Base-by-base conservation (phyloP, 2,888 invertebrate genomes). In the Herminia tarsipennalis region DNA sequence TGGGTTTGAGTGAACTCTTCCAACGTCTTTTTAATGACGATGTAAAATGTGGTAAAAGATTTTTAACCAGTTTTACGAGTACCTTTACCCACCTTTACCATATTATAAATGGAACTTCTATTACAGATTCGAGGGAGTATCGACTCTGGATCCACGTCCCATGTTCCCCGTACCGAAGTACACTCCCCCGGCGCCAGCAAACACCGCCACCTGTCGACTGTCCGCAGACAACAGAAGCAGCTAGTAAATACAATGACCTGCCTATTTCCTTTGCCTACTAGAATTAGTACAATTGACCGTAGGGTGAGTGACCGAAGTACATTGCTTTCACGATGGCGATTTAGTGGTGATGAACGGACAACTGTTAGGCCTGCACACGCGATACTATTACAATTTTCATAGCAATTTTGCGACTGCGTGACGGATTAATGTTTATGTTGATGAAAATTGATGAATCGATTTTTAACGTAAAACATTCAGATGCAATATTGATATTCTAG, bases 101-200 rank as follows among this genome's bases (percentile, higher is more conserved):
- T 9, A 1, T 9, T 1, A 12, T 9, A 10, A 33, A 16, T 27
- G 18, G 18, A n/a, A n/a, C n/a, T n/a, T n/a, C 5, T 32, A 3
- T 59, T 58, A 3, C 68, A 92, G 92, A 62, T 89, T 77, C 55
- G 91, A 92, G 27, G 75, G 71, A 2, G 92, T 92, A 2, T 88
- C 92, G 0, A 52, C 65, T 3, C 76, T 92, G 27, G 78, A 80
- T 55, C 70, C 91, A 8, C 82, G 83, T 10, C 83, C 91, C 1
- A 81, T 92, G 86, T 88, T 71, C 71, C 73, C 83, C 0, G 87
- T 89, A 33, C 45, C 73, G 2, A 73, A 73, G 56, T 88, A 86
- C 73, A 71, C 74, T 50, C 70, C 82, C 12, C 77, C 80, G 0
- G 66, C 75, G 27, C 50, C 70, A 27, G 49, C 70, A 16, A 63